phyloP scores from a whole-genome alignment of 2,113 vertebrate species.

The Azemiops feae region DNA sequence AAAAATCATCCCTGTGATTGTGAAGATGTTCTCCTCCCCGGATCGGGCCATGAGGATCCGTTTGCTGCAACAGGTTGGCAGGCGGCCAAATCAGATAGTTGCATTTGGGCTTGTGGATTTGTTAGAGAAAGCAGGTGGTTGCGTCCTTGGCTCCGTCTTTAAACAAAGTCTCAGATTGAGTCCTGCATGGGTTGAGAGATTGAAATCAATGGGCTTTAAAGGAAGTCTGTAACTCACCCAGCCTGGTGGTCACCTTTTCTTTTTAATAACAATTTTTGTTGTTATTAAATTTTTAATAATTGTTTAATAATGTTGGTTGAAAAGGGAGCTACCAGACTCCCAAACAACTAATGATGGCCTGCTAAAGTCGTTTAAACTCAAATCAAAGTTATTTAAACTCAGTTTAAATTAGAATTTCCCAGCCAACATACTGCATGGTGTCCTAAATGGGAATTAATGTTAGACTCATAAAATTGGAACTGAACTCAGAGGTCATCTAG shows the following conservation, averaged over 20 bases:
- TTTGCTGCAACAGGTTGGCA: slow-evolving; percentile 82
- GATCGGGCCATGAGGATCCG: slow-evolving; percentile 92
- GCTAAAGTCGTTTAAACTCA: no score
- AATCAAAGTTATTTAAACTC: no score
- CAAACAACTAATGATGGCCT: no score
- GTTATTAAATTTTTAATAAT: no score
- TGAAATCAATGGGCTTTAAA: background rate
- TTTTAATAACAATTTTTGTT: background rate
- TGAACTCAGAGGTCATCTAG: no score
- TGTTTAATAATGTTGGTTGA: no score
- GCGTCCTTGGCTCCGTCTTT: background rate
- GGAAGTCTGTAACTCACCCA: no score
- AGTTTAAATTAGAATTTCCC: no score
- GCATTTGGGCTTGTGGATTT: background rate
- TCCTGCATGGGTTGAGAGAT: background rate
- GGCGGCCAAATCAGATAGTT: background rate
- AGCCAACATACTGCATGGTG: no score
- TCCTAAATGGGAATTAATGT: no score
- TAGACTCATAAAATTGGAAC: no score
- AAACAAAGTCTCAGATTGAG: background rate
- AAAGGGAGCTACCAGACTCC: no score
- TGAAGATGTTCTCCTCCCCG: slow-evolving; percentile 94
- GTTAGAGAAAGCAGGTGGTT: background rate
- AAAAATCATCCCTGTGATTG: slow-evolving; percentile 89
- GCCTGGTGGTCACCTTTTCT: background rate